A percentile compares a stretch with the other conserved stretches of the same genome.
phyloP scores from a whole-genome alignment of 2,113 vertebrate species.

The Nesoenas mayeri region DNA sequence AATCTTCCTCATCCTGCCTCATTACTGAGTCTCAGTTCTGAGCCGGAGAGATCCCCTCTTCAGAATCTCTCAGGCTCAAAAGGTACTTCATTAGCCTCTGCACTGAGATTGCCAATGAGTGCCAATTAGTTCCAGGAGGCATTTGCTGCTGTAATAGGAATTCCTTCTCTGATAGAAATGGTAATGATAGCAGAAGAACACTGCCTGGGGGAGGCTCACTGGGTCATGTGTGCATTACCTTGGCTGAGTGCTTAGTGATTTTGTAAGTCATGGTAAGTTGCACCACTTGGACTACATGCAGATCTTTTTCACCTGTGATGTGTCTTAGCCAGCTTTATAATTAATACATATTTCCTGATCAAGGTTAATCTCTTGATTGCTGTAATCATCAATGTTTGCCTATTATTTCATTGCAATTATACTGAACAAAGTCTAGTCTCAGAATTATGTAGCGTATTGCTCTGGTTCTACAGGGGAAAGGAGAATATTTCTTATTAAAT shows the following conservation, averaged over 20 bases:
- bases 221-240: neutral
- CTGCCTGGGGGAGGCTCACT: neutral
- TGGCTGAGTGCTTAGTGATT: neutral
- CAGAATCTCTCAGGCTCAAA: constrained; percentile 36
- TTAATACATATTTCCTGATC: neutral
- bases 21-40: neutral
- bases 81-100: constrained; percentile 40
- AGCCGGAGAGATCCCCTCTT: constrained; percentile 26
- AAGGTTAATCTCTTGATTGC: neutral
- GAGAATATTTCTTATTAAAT: neutral
- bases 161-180: neutral
- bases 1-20: constrained; percentile 10
- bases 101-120: neutral
- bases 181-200: neutral
- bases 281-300: neutral
- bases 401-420: neutral
- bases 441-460: neutral
- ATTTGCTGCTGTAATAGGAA: constrained; percentile 18
- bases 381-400: neutral
- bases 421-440: neutral
- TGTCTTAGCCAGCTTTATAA: neutral
- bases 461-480: neutral
- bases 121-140: constrained; percentile 42
- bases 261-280: neutral
- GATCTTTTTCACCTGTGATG: neutral